Evolutionary conservation across 92 coral and sea anemone genomes (phyloP).

Genomic region (Parazoanthus atlanticus): DNA sequence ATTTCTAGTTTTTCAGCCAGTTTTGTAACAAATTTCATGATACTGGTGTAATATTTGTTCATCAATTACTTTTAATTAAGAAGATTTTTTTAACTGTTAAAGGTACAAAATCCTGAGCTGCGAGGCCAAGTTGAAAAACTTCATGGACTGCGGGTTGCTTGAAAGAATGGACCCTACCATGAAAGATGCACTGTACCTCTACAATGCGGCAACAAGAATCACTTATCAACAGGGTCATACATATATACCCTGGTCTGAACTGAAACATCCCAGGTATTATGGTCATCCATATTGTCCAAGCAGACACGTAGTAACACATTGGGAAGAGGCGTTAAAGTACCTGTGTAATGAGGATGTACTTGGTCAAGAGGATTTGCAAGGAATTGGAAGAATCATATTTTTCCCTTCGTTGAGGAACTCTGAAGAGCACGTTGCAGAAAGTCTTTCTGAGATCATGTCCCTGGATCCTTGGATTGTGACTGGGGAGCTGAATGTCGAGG

Average conservation of each 20-base stretch:
- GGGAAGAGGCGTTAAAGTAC: constrained; percentile 45
- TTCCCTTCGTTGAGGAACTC: constrained; percentile 54
- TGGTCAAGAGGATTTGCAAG: constrained; percentile 33
- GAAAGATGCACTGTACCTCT: constrained; percentile 62
- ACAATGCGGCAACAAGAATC: constrained; percentile 53
- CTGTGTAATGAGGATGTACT: constrained; percentile 34
- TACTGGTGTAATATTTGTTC: too few relatives aligned
- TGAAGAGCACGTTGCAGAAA: constrained; percentile 55
- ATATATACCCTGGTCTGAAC: constrained; percentile 33
- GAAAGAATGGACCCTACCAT: constrained; percentile 31
- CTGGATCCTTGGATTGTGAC: constrained; percentile 47
- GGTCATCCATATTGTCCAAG: constrained; percentile 37
- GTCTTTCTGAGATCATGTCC: constrained; percentile 47
- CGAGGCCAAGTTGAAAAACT: constrained; percentile 54
- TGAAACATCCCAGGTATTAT: constrained; percentile 29
- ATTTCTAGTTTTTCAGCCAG: too few relatives aligned
- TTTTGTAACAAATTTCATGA: too few relatives aligned
- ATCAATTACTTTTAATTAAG: neutral
- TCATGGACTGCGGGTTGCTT: constrained; percentile 50
- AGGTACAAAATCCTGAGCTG: constrained; percentile 49
- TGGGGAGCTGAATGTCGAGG: constrained; percentile 40
- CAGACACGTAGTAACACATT: constrained; percentile 28
- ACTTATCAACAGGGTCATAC: constrained; percentile 63
- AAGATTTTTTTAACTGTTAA: neutral
- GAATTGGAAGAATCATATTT: constrained; percentile 29